Percentiles rank a stretch among this genome's conserved stretches.
phyloP scores from a whole-genome alignment of 2,797 vertebrate species.

The Chlorospingus semifuscus region DNA sequence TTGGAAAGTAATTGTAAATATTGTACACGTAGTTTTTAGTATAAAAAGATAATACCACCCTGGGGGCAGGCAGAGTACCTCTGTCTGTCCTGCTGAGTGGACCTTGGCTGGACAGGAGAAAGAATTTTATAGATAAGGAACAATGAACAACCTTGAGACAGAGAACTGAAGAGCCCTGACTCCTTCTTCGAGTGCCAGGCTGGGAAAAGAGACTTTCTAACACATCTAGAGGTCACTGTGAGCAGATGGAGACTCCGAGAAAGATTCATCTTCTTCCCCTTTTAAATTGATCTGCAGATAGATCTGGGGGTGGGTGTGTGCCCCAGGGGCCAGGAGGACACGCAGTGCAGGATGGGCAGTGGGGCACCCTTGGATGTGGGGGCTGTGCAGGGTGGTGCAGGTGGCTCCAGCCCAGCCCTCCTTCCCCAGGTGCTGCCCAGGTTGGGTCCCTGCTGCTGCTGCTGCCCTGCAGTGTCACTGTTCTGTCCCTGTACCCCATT shows the following conservation, averaged over 20 bases:
- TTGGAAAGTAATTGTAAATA: too few species aligned
- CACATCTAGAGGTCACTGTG: too few species aligned
- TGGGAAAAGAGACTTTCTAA: too few species aligned
- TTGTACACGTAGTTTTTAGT: too few species aligned
- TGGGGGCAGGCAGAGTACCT: too few species aligned
- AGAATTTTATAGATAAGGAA: too few species aligned
- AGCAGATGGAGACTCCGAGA: too few species aligned
- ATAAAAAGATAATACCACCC: too few species aligned
- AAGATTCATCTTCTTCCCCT: neutral
- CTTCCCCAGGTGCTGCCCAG: fast-evolving
- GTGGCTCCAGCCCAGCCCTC: fast-evolving
- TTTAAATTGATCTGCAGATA: fast-evolving
- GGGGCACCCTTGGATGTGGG: neutral
- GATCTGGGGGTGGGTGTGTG: fast-evolving
- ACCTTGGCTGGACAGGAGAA: too few species aligned
- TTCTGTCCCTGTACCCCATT: fast-evolving
- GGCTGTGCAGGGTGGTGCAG: fast-evolving
- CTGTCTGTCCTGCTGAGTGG: too few species aligned
- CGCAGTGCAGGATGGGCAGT: fast-evolving
- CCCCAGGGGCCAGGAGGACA: neutral
- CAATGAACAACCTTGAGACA: too few species aligned
- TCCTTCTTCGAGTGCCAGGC: fast-evolving
- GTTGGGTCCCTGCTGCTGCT: neutral
- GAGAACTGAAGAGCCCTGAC: too few species aligned
- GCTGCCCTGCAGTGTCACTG: neutral